Percentiles rank a stretch among this genome's conserved stretches.
Conservation (phyloP, 1,140 invertebrate species). For the Bombus waltoni region DNA sequence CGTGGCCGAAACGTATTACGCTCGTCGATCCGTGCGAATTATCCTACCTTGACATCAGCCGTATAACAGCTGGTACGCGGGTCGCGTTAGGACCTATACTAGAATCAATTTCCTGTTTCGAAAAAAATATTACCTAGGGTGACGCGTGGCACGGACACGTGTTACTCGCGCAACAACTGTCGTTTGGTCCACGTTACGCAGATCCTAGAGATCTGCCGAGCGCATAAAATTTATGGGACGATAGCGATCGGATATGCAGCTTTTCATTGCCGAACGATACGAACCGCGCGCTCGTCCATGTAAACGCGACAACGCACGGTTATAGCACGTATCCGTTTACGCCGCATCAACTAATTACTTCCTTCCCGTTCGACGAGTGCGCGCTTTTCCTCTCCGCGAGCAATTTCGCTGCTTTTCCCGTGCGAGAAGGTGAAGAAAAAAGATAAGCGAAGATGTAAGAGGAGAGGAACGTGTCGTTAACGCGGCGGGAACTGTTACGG, state of each 20-base stretch:
- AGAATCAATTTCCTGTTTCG: conserved; percentile 61
- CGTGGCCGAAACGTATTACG: conserved; percentile 2
- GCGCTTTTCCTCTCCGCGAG: background rate
- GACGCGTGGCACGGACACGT: conserved; percentile 36
- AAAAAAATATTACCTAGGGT: conserved; percentile 16
- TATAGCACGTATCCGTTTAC: background rate
- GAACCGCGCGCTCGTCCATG: background rate
- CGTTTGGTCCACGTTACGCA: background rate
- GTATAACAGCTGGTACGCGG: conserved; percentile 48
- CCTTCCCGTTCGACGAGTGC: background rate
- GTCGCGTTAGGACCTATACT: conserved; percentile 4
- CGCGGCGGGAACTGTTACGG: conserved; percentile 31
- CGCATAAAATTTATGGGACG: conserved; percentile 7
- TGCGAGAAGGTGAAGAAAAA: background rate
- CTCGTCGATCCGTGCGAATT: conserved; percentile 49
- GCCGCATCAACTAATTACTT: background rate
- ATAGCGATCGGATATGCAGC: conserved; percentile 25
- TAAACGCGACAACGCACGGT: background rate
- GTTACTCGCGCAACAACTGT: conserved; percentile 45
- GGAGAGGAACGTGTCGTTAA: conserved; percentile 6
- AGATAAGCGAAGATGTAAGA: background rate
- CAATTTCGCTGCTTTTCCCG: background rate
- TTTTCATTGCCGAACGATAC: background rate
- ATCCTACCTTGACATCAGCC: conserved; percentile 35
- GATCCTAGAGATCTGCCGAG: background rate